A percentile compares a stretch with the other conserved stretches of the same genome.
These are phyloP conservation scores for Manduca sexta DNA, from an alignment of 1,140 invertebrate genomes.

Conservation along the genomic window DNA sequence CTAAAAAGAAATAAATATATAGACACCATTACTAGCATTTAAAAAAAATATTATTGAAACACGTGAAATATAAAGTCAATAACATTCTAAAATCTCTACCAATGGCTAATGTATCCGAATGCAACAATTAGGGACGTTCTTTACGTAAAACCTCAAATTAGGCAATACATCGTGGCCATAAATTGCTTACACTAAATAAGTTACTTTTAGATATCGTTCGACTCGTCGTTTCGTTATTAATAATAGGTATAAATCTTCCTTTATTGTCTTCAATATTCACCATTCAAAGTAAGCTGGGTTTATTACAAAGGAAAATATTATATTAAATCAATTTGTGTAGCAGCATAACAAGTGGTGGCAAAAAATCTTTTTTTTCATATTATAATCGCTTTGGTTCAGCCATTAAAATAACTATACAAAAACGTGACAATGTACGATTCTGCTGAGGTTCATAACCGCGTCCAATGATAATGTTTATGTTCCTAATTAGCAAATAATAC, in stretches of 20 bases:
- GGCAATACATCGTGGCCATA: slow-evolving; percentile 25
- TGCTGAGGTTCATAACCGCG: slow-evolving; percentile 58
- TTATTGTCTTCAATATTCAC: slow-evolving; percentile 70
- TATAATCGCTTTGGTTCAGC: slow-evolving; percentile 62
- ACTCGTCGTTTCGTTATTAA: slow-evolving; percentile 58
- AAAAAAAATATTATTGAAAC: background rate
- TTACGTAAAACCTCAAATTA: slow-evolving; percentile 7
- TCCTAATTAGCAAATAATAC: slow-evolving; percentile 9
- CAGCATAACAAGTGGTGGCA: slow-evolving; percentile 65
- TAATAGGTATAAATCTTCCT: slow-evolving; percentile 69
- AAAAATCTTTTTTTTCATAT: slow-evolving; percentile 33
- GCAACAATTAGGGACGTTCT: background rate
- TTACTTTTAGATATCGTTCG: slow-evolving; percentile 60
- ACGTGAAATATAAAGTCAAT: too few species aligned
- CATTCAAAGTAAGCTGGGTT: slow-evolving; percentile 55
- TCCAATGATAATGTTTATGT: slow-evolving; percentile 36
- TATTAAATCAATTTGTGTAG: slow-evolving; percentile 36
- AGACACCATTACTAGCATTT: background rate
- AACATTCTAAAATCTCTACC: too few species aligned
- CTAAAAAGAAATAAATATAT: background rate
- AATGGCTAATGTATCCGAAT: slow-evolving; percentile 12
- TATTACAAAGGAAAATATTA: slow-evolving; percentile 8
- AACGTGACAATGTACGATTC: slow-evolving; percentile 39
- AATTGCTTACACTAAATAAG: slow-evolving; percentile 35
- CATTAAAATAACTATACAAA: slow-evolving; percentile 46